Conservation (phyloP, 2,888 invertebrate species). For the Clunio marinus region DNA sequence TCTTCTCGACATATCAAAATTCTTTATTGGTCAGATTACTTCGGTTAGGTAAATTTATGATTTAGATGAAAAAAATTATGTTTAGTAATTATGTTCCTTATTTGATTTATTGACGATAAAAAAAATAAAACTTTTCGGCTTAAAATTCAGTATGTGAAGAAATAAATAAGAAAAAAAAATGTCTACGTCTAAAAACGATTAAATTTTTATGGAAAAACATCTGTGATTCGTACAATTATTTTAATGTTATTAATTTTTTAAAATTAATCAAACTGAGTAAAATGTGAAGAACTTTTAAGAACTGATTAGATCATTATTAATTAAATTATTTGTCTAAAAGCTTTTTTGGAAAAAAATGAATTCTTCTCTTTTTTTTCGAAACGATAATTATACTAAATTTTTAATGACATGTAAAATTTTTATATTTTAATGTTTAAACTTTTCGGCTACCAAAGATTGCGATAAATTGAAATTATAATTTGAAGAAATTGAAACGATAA, state of each 20-base stretch:
- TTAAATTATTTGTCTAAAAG: constrained; percentile 36
- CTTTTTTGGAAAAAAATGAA: too few relatives aligned
- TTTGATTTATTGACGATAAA: constrained; percentile 17
- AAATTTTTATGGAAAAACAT: constrained; percentile 40
- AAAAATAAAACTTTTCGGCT: constrained; percentile 33
- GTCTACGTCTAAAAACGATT: constrained; percentile 8
- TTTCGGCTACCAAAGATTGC: constrained; percentile 42
- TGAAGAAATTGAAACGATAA: neutral
- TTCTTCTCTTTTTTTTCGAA: neutral
- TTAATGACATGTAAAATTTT: neutral
- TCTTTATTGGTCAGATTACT: too few relatives aligned
- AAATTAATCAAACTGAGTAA: constrained; percentile 38
- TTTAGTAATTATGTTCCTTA: constrained; percentile 37
- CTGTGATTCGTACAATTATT: constrained; percentile 41
- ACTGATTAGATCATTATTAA: constrained; percentile 43
- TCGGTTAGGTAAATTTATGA: neutral
- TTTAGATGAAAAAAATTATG: neutral
- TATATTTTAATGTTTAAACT: too few relatives aligned
- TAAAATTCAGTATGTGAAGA: constrained; percentile 29
- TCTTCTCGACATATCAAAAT: constrained; percentile 15
- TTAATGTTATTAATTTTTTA: constrained; percentile 41
- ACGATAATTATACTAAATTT: neutral
- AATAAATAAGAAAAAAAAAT: constrained; percentile 13
- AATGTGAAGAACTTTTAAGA: constrained; percentile 41
- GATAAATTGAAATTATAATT: too few relatives aligned